Percentiles rank a stretch among this genome's conserved stretches.
Evolutionary conservation across 2,113 vertebrate genomes (phyloP).

Genomic region (Anhinga anhinga): DNA sequence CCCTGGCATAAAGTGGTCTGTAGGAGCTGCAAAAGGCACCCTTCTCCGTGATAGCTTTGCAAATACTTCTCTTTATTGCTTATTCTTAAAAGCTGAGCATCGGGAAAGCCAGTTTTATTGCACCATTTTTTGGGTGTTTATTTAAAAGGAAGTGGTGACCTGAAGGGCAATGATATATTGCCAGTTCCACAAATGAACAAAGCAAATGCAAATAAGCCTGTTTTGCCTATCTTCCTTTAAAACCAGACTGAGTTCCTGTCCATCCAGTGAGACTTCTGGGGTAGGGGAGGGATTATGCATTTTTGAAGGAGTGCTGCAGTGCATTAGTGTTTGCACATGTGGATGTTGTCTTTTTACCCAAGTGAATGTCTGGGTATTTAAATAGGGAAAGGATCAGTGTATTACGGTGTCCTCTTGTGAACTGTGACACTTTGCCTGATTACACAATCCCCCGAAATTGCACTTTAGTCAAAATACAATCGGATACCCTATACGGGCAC

Average conservation of each 20-base stretch:
- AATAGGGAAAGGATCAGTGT: background rate
- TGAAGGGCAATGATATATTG: background rate
- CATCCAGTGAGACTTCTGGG: background rate
- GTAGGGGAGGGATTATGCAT: background rate
- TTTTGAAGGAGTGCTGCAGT: background rate
- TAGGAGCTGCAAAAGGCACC: background rate
- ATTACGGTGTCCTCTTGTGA: background rate
- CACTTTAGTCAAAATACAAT: background rate
- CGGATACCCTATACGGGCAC: background rate
- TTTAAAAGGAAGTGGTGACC: background rate
- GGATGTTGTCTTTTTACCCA: background rate
- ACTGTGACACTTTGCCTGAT: background rate
- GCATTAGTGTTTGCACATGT: background rate
- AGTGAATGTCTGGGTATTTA: background rate
- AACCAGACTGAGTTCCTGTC: background rate
- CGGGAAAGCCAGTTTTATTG: background rate
- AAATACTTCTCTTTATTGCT: background rate
- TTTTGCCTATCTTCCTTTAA: background rate
- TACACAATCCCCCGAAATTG: background rate
- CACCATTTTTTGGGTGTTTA: background rate
- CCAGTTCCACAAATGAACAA: background rate
- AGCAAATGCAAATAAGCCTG: background rate
- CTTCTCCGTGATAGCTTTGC: rapidly evolving
- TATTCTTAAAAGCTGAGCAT: background rate
- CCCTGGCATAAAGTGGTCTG: background rate